These are phyloP conservation scores for Pangasius sanitwongsei DNA, from an alignment of 2,797 vertebrate genomes.

Conservation along the genomic window DNA sequence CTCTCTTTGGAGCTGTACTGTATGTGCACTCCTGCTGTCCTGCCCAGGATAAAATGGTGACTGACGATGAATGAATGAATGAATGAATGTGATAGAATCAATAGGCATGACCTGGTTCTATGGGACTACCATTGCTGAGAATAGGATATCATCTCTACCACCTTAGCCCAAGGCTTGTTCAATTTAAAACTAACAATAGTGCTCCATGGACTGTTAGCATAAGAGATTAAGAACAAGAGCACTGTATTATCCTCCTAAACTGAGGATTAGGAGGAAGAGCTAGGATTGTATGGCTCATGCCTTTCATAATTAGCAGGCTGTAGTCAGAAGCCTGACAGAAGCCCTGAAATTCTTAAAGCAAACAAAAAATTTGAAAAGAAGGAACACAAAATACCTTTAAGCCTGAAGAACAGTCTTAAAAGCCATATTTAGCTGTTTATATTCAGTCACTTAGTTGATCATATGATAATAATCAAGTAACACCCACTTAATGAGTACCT, in stretches of 20 bases:
- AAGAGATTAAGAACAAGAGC: not conserved
- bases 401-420: not conserved
- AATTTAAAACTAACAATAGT: not conserved
- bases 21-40: not conserved
- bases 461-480: conserved; percentile 9
- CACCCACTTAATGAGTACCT: not conserved
- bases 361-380: not conserved
- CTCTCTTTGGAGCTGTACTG: not conserved
- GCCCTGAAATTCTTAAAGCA: not conserved
- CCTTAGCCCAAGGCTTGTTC: not conserved
- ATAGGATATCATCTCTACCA: not conserved
- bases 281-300: not conserved
- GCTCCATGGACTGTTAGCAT: not conserved
- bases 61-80: not conserved
- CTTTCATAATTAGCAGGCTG: not conserved
- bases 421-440: not conserved
- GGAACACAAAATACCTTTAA: not conserved
- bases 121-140: not conserved
- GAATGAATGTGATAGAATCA: not conserved
- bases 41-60: not conserved
- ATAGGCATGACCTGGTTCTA: not conserved
- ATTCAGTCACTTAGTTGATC: not conserved
- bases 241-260: not conserved
- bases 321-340: not conserved
- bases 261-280: not conserved